Conservation (phyloP, 1,140 invertebrate species). For the Caerostris extrusa region DNA sequence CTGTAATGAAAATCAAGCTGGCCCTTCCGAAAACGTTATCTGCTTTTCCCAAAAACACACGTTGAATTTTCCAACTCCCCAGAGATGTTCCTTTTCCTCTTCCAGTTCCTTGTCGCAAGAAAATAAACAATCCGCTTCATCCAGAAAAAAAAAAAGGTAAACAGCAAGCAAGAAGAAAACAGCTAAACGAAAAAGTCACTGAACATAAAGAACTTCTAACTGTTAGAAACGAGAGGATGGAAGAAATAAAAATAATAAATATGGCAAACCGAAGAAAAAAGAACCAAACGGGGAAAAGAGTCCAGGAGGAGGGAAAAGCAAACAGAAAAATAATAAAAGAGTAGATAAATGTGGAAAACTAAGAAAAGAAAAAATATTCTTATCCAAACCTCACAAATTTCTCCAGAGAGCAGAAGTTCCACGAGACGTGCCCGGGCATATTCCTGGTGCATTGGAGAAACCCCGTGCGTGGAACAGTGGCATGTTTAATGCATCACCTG, state of each 20-base stretch:
- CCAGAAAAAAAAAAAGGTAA: constrained; percentile 7
- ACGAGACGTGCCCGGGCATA: constrained; percentile 53
- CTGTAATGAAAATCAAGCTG: neutral
- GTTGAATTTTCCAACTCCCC: constrained; percentile 5
- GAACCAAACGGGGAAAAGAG: constrained; percentile 55
- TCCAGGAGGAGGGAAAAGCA: constrained; percentile 4
- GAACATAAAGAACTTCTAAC: constrained; percentile 59
- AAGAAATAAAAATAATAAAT: constrained; percentile 21
- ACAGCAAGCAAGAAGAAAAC: constrained; percentile 3
- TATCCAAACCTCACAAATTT: constrained; percentile 69
- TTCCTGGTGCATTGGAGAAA: neutral
- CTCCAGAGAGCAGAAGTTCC: constrained; percentile 60
- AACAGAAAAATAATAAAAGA: constrained; percentile 74
- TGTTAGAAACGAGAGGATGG: constrained; percentile 13
- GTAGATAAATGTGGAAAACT: constrained; percentile 68
- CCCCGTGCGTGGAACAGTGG: constrained; percentile 60
- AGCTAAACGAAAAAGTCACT: constrained; percentile 37
- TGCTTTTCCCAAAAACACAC: neutral
- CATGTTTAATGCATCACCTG: constrained; percentile 75
- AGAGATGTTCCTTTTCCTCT: neutral
- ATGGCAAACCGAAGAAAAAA: neutral
- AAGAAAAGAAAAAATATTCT: constrained; percentile 30
- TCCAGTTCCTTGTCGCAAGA: neutral
- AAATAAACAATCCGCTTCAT: neutral
- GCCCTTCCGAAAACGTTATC: neutral